These are phyloP conservation scores for Galago senegalensis DNA, from an alignment of 2,797 vertebrate genomes.

Conservation along the genomic window DNA sequence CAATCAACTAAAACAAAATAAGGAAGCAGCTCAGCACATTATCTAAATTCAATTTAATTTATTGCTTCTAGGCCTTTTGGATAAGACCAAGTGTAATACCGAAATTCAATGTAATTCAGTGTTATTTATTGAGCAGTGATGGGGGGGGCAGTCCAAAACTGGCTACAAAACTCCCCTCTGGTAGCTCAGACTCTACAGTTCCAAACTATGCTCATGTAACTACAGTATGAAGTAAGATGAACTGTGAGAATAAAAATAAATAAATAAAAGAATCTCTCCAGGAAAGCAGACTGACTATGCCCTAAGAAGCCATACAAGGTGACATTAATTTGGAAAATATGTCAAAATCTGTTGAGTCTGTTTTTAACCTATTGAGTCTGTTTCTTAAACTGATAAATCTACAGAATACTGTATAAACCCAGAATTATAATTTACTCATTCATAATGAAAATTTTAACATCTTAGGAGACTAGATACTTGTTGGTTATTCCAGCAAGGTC, in stretches of 20 bases:
- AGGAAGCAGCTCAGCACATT: neutral
- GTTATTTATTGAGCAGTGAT: neutral
- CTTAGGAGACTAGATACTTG: neutral
- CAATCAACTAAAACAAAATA: neutral
- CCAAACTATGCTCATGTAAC: neutral
- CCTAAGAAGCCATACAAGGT: neutral
- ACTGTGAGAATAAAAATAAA: neutral
- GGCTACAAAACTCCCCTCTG: neutral
- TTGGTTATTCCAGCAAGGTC: neutral
- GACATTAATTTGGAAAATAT: neutral
- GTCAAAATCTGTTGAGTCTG: neutral
- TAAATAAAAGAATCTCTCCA: neutral
- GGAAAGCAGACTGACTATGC: neutral
- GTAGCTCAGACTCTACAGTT: neutral
- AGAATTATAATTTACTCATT: slow-evolving; percentile 1
- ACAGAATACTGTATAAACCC: neutral
- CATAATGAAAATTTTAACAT: neutral
- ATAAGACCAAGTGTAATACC: neutral
- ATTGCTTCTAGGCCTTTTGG: too few species aligned
- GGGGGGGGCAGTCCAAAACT: neutral
- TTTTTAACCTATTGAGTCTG: neutral
- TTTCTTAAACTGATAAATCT: slow-evolving; percentile 34
- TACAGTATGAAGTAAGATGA: neutral
- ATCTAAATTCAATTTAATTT: neutral
- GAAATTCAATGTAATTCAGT: neutral